Conservation (phyloP, 2,113 vertebrate species). For the Hemicordylus capensis region DNA sequence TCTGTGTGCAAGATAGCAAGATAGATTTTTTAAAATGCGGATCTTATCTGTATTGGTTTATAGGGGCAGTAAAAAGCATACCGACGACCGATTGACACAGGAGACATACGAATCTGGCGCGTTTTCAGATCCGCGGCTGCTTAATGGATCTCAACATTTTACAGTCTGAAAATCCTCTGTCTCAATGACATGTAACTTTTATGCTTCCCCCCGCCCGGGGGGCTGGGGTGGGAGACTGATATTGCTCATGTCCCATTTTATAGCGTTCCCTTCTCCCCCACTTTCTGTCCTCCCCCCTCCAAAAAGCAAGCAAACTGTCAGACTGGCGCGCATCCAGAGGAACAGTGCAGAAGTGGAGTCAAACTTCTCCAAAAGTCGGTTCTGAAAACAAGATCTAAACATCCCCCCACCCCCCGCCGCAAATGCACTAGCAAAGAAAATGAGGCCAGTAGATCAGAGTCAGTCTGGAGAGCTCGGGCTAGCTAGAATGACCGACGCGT, state of each 20-base stretch:
- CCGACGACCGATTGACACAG: not conserved
- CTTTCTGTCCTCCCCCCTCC: not conserved
- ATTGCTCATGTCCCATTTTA: no score
- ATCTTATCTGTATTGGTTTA: not conserved
- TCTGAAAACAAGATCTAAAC: not conserved
- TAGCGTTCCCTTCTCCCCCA: no score
- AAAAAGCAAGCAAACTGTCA: not conserved
- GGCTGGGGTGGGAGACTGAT: not conserved
- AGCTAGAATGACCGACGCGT: not conserved
- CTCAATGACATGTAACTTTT: not conserved
- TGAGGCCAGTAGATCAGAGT: not conserved
- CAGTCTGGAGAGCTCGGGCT: not conserved
- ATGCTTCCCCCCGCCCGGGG: no score
- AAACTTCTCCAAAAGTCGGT: not conserved
- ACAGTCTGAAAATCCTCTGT: not conserved
- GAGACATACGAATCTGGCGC: not conserved
- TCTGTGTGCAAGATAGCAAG: not conserved
- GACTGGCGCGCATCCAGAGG: not conserved
- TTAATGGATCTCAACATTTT: not conserved
- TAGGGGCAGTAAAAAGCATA: not conserved
- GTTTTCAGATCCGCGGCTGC: not conserved
- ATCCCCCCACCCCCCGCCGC: not conserved
- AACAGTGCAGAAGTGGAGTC: not conserved
- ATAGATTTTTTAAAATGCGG: not conserved
- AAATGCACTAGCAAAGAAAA: not conserved